Evolutionary conservation across 2,113 vertebrate genomes (phyloP).

Genomic region (Cepphus grylle): DNA sequence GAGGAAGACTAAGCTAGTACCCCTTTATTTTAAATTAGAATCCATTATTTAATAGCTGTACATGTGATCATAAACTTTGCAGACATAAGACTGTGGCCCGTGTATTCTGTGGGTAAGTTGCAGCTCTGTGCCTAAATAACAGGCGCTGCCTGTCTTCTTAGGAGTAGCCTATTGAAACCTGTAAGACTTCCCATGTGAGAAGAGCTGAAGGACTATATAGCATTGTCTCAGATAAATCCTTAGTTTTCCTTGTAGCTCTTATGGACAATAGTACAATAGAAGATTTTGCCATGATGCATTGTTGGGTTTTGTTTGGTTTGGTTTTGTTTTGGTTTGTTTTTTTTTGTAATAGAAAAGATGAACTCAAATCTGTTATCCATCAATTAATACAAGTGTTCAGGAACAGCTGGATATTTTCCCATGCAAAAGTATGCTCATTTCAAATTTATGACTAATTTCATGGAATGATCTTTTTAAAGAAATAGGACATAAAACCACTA

Average conservation of each 20-base stretch:
- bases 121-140: neutral
- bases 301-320: neutral
- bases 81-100: neutral
- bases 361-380: neutral
- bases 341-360: neutral
- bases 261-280: neutral
- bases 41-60: slow-evolving; percentile 7
- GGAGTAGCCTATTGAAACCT: neutral
- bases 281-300: neutral
- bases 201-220: neutral
- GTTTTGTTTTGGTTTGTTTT: neutral
- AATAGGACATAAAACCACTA: neutral
- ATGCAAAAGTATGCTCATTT: neutral
- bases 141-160: neutral
- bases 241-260: neutral
- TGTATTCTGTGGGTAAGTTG: neutral
- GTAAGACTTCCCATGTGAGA: neutral
- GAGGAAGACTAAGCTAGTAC: neutral
- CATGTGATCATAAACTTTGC: neutral
- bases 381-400: neutral
- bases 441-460: neutral
- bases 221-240: neutral
- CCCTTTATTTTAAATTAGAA: neutral
- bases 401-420: neutral
- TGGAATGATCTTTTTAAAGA: neutral